A percentile compares a stretch with the other conserved stretches of the same genome.
phyloP scores from a whole-genome alignment of 2,113 vertebrate species.

The Falcunculus frontatus region DNA sequence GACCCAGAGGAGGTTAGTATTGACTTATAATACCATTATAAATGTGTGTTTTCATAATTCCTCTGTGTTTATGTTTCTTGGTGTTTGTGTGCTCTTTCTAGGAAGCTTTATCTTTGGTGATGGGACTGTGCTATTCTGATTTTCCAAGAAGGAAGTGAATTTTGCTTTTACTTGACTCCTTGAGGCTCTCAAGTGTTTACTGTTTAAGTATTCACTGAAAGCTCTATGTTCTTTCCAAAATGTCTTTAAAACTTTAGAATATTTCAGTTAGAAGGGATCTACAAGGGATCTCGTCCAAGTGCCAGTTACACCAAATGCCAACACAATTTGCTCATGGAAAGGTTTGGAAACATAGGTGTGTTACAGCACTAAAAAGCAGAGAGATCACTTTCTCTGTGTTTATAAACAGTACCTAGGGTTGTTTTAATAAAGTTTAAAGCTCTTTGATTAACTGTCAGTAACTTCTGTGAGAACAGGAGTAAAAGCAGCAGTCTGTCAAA shows the following conservation, averaged over 20 bases:
- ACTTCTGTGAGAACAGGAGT: background rate
- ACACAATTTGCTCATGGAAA: background rate
- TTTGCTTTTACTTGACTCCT: background rate
- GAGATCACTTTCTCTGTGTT: background rate
- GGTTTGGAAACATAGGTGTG: background rate
- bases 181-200: background rate
- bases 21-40: background rate
- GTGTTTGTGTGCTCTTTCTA: background rate
- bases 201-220: background rate
- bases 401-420: background rate
- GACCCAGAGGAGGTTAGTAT: constrained; percentile 79
- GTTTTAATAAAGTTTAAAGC: background rate
- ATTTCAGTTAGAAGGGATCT: background rate
- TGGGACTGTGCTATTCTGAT: background rate
- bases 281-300: background rate
- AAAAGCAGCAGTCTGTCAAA: background rate
- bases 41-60: background rate
- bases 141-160: background rate
- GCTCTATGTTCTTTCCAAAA: background rate
- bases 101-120: background rate
- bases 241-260: background rate
- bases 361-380: background rate
- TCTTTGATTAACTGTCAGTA: background rate
- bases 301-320: background rate
- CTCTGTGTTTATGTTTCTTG: background rate